Conservation (phyloP, 92 coral and sea anemone genomes). For the Galaxea fascicularis region DNA sequence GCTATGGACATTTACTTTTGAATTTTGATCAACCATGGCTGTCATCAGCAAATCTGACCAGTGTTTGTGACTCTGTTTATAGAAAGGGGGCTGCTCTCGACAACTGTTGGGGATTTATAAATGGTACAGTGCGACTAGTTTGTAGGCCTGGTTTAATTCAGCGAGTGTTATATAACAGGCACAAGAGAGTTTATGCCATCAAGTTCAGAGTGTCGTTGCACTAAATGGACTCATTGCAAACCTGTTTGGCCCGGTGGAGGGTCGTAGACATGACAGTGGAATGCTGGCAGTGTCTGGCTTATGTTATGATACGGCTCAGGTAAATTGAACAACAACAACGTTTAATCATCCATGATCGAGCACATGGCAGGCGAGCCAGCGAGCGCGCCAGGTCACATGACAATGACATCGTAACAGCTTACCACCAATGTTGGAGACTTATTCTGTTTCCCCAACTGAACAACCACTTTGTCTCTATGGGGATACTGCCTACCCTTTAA, state of each 20-base stretch:
- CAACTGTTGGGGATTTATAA: slow-evolving; percentile 36
- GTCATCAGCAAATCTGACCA: slow-evolving; percentile 8
- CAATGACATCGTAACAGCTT: too few species aligned
- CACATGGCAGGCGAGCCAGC: too few species aligned
- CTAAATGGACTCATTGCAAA: slow-evolving; percentile 26
- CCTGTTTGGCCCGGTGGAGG: slow-evolving; percentile 30
- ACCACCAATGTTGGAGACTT: slow-evolving; percentile 14
- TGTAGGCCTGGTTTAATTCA: slow-evolving; percentile 2
- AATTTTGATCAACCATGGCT: slow-evolving; percentile 15
- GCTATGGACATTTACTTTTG: not conserved
- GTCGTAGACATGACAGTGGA: slow-evolving; percentile 15
- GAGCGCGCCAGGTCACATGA: too few species aligned
- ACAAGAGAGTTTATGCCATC: slow-evolving; percentile 16
- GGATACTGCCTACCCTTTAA: slow-evolving; percentile 10
- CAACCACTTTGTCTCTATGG: too few species aligned
- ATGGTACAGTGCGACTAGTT: slow-evolving; percentile 31
- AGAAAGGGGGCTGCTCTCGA: slow-evolving; percentile 12
- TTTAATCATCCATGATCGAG: too few species aligned
- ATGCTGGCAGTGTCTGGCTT: slow-evolving; percentile 23
- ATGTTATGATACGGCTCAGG: too few species aligned
- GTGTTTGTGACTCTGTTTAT: not conserved
- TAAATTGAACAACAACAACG: too few species aligned
- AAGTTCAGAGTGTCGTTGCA: slow-evolving; percentile 29
- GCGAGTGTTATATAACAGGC: slow-evolving; percentile 15
- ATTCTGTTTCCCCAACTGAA: slow-evolving; percentile 5